Evolutionary conservation across 1,140 invertebrate genomes (phyloP).

Genomic region (Brachionus paranguensis): DNA sequence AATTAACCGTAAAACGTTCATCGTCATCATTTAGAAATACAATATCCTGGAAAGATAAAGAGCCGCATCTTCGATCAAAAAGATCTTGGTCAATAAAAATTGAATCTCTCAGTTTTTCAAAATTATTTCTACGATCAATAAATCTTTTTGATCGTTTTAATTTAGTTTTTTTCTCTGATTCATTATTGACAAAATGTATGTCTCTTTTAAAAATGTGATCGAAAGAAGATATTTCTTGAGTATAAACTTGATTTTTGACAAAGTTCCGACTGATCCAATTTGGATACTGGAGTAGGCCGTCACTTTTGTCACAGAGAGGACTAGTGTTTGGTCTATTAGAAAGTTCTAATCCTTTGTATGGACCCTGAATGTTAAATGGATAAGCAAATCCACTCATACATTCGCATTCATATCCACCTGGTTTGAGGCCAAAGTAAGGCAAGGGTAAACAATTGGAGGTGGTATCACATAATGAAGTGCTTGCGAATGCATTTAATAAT

Average conservation of each 20-base stretch:
- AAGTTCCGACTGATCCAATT: conserved; percentile 20
- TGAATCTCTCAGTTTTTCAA: conserved; percentile 33
- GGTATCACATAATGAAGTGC: conserved; percentile 18
- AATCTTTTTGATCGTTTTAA: neutral
- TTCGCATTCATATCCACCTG: conserved; percentile 33
- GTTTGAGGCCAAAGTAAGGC: conserved; percentile 2
- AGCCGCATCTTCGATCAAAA: neutral
- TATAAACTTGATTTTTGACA: neutral
- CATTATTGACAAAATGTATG: neutral
- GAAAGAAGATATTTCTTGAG: neutral
- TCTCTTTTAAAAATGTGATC: conserved; percentile 17
- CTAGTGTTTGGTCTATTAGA: neutral
- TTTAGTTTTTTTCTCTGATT: neutral
- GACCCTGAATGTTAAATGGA: conserved; percentile 26
- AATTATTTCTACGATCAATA: conserved; percentile 32
- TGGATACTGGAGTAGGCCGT: conserved; percentile 23
- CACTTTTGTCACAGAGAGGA: conserved; percentile 16
- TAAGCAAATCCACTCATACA: neutral
- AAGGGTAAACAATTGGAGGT: neutral
- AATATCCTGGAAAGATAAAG: neutral
- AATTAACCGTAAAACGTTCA: neutral
- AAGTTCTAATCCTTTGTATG: neutral
- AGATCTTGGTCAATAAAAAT: conserved; percentile 12
- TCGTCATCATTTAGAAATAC: conserved; percentile 32
- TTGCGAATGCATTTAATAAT: conserved; percentile 5